A percentile compares a stretch with the other conserved stretches of the same genome.
Conservation (phyloP, 2,888 invertebrate species). For the Griposia aprilina region DNA sequence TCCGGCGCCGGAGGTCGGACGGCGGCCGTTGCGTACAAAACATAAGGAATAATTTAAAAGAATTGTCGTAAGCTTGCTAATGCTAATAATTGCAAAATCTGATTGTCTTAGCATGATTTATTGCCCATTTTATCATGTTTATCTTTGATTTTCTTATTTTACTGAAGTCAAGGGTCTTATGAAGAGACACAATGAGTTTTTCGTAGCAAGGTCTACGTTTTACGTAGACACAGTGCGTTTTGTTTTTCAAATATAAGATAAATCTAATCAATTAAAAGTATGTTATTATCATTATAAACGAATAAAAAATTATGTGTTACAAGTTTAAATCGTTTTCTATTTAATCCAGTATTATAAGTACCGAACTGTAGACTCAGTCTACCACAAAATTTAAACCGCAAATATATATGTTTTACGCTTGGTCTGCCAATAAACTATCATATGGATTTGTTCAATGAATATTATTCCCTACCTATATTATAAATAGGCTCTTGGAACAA, state of each 20-base stretch:
- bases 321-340: neutral
- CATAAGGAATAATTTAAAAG: slow-evolving; percentile 42
- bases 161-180: neutral
- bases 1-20: slow-evolving; percentile 34
- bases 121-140: neutral
- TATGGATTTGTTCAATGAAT: neutral
- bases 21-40: slow-evolving; percentile 21
- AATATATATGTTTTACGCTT: neutral
- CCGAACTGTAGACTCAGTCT: neutral
- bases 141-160: neutral
- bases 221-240: no score
- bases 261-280: neutral
- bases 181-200: neutral
- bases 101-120: slow-evolving; percentile 29
- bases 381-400: slow-evolving; percentile 9
- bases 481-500: neutral
- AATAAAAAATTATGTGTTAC: neutral
- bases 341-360: neutral
- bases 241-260: neutral
- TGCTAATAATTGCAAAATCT: slow-evolving; percentile 36
- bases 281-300: neutral
- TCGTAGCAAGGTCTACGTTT: neutral
- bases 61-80: slow-evolving; percentile 25
- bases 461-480: neutral
- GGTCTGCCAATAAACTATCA: neutral